Evolutionary conservation across 2,797 vertebrate species (phyloP), one percentile per base, ranked within the genome.

Genomic region (Dendrocincla fuliginosa): DNA sequence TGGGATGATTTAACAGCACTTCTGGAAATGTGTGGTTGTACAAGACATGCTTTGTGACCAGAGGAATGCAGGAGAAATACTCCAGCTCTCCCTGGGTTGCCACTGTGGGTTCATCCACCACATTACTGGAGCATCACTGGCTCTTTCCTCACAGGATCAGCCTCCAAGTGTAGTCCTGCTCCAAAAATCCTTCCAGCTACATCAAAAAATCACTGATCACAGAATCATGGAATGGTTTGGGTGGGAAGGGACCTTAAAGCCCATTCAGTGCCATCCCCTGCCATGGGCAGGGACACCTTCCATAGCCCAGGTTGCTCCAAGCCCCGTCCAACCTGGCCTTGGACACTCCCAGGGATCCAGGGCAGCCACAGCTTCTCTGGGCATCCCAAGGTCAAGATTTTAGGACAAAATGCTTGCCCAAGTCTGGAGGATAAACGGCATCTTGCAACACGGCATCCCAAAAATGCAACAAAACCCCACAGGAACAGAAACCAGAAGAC

Each of bases 381-480:
- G 83, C 33, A 76, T 37, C 63, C 63, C 24, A 6, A 64, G 46
- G 55, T 14, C 13, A 6, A 67, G 82, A 16, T 49, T 85, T 83
- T 74, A 47, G 60, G 88, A 60, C 71, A 47, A 44, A 80, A 81
- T 2, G 16, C 64, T 75, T 67, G 73, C 68, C 55, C 46, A 13
- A 68, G 53, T 13, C 75, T 78, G 74, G 46, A 32, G 89, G 30
- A 76, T 57, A 78, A 94, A 78, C 37, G 61, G 79, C 82, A 84
- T 92, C 83, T 91, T 95, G 79, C 94, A 90, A 86, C 82, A 86
- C 0, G 4, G 69, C 85, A 96, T 85, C 84, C 60, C 28, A 91
- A 96, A 92, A 91, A 87, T 87, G 95, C 80, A 74, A 32, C 78
- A 76, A 82, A 91, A 4, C 56, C 80, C 77, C 73, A 19, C 46